A percentile compares a stretch with the other conserved stretches of the same genome.
Evolutionary conservation across 2,113 vertebrate genomes (phyloP).

Genomic region (Lycaon pictus): DNA sequence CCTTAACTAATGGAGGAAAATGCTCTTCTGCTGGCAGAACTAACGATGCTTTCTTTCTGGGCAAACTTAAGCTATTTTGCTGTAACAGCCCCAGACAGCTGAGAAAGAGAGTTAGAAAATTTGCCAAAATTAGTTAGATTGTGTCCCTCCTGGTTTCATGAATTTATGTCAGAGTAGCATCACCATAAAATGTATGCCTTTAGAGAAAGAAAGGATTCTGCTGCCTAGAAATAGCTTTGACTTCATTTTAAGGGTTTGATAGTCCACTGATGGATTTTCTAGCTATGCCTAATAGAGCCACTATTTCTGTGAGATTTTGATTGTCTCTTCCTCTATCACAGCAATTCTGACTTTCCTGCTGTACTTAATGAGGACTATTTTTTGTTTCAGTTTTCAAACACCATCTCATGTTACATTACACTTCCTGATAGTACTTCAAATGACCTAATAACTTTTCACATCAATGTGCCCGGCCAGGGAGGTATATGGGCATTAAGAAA

Average conservation of each 20-base stretch:
- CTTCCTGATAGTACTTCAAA: background rate
- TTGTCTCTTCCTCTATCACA: background rate
- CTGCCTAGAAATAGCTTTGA: background rate
- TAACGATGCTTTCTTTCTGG: background rate
- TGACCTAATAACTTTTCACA: background rate
- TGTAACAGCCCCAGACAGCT: background rate
- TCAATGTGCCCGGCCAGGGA: background rate
- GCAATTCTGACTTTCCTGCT: background rate
- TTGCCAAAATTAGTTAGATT: background rate
- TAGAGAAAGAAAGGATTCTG: background rate
- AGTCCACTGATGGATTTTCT: background rate
- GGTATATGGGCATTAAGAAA: background rate
- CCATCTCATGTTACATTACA: background rate
- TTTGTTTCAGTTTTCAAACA: background rate
- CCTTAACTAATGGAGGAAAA: background rate
- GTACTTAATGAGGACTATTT: background rate
- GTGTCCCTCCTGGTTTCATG: background rate
- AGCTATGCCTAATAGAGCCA: background rate
- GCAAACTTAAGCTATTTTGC: background rate
- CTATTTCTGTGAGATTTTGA: background rate
- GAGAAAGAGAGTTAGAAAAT: background rate
- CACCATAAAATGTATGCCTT: background rate
- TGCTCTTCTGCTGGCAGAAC: background rate
- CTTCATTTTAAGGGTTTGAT: slow-evolving; percentile 28
- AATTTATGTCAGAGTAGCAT: background rate